A percentile compares a stretch with the other conserved stretches of the same genome.
Conservation (phyloP, 2,888 invertebrate genomes). For the Automeris io region DNA sequence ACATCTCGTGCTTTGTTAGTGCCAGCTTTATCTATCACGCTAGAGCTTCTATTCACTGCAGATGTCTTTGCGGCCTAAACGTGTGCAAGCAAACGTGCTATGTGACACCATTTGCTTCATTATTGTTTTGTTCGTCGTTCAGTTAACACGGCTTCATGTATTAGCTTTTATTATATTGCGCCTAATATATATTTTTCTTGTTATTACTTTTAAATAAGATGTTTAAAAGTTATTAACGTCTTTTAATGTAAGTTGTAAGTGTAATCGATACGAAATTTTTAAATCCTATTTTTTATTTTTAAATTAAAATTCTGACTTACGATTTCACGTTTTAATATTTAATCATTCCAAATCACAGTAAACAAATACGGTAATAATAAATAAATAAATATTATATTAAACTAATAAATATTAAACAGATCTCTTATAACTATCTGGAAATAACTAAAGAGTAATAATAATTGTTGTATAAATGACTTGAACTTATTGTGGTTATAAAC, state of each 20-base stretch:
- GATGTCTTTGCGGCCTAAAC: slow-evolving; percentile 10
- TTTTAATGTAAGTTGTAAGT: not conserved
- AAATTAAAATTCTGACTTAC: not conserved
- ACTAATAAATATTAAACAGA: no score
- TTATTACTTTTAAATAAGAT: not conserved
- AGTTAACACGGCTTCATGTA: slow-evolving; percentile 27
- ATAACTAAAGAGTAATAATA: not conserved
- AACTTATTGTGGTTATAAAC: not conserved
- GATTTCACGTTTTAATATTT: not conserved
- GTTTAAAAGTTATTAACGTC: not conserved
- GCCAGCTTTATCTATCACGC: slow-evolving; percentile 47
- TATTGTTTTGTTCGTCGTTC: slow-evolving; percentile 21
- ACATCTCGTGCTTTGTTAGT: slow-evolving; percentile 29
- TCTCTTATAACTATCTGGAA: no score
- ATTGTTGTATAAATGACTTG: not conserved
- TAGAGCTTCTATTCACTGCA: slow-evolving; percentile 23
- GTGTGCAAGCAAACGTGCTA: not conserved
- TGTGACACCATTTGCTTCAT: slow-evolving; percentile 17
- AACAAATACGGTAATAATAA: not conserved
- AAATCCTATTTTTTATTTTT: not conserved
- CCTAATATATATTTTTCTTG: no score
- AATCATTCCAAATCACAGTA: not conserved
- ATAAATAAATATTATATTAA: not conserved
- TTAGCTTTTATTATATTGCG: not conserved
- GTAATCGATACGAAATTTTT: not conserved